phyloP scores from a whole-genome alignment of 1,140 invertebrate species.

The Stenopsyche tienmushanensis region DNA sequence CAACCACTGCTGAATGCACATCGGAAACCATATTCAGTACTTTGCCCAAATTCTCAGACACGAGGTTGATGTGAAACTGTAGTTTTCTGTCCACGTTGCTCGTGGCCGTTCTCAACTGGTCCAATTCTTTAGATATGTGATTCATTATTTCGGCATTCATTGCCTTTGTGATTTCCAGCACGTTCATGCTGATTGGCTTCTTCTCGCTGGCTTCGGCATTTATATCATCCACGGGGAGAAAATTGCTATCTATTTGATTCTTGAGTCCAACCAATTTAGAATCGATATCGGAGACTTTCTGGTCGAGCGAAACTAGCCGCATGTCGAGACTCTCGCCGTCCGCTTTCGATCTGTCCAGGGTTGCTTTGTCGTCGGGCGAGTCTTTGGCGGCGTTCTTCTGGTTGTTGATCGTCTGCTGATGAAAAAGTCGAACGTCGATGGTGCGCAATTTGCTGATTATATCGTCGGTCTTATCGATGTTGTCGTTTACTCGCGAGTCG shows the following conservation, averaged over 20 bases:
- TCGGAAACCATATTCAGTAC: slow-evolving; percentile 75
- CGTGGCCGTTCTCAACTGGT: slow-evolving; percentile 71
- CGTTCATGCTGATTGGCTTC: slow-evolving; percentile 76
- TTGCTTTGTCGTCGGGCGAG: slow-evolving; percentile 32
- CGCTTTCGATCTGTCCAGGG: slow-evolving; percentile 28
- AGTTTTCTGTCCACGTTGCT: slow-evolving; percentile 77
- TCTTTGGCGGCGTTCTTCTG: slow-evolving; percentile 21
- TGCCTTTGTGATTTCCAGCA: slow-evolving; percentile 75
- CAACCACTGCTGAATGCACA: slow-evolving; percentile 77
- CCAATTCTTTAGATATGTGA: slow-evolving; percentile 73
- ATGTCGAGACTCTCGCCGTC: slow-evolving; percentile 58
- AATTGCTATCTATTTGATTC: slow-evolving; percentile 79
- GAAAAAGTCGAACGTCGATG: slow-evolving; percentile 71
- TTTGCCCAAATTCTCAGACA: slow-evolving; percentile 76
- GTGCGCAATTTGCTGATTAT: slow-evolving; percentile 73
- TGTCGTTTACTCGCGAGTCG: slow-evolving; percentile 76
- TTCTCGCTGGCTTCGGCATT: slow-evolving; percentile 83
- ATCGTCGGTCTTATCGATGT: slow-evolving; percentile 80
- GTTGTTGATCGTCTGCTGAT: slow-evolving; percentile 47
- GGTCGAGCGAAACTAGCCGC: slow-evolving; percentile 68
- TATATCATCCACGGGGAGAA: slow-evolving; percentile 74
- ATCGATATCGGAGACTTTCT: slow-evolving; percentile 80
- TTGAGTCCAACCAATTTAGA: slow-evolving; percentile 74
- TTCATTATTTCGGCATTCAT: slow-evolving; percentile 74
- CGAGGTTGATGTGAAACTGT: slow-evolving; percentile 80